Evolutionary conservation across 2,888 invertebrate genomes (phyloP).

Genomic region (Muschampia staudingeri): DNA sequence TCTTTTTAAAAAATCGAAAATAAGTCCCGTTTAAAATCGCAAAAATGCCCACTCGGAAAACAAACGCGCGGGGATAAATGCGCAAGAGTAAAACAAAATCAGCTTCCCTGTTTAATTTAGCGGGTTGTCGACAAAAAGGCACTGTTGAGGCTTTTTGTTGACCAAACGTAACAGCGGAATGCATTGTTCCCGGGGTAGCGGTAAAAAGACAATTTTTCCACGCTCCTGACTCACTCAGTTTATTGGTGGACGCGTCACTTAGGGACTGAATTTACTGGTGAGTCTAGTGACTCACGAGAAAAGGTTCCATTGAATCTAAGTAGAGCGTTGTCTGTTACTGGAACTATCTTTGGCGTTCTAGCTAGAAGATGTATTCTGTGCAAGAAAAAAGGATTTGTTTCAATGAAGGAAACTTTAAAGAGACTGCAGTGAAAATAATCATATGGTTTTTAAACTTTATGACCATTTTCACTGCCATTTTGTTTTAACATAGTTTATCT

Average conservation of each 20-base stretch:
- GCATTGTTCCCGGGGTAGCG: constrained; percentile 85
- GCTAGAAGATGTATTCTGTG: no score
- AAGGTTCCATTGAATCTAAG: constrained; percentile 51
- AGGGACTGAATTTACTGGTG: constrained; percentile 75
- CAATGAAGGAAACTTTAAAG: no score
- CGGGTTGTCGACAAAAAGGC: constrained; percentile 88
- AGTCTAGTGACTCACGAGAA: constrained; percentile 78
- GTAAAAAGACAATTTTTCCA: constrained; percentile 82
- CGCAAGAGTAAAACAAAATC: constrained; percentile 83
- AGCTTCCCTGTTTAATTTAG: constrained; percentile 90
- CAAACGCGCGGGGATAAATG: constrained; percentile 76
- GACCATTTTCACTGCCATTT: no score
- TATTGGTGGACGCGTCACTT: constrained; percentile 75
- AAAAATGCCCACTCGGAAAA: constrained; percentile 47
- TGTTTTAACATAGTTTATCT: no score
- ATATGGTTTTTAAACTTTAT: no score
- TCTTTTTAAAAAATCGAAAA: constrained; percentile 45
- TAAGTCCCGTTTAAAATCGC: constrained; percentile 53
- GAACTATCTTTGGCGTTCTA: not conserved
- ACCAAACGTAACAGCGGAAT: constrained; percentile 86
- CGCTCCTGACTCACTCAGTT: constrained; percentile 77
- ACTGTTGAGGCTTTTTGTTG: constrained; percentile 86
- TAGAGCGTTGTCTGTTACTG: not conserved
- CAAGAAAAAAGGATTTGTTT: no score
- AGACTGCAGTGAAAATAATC: no score